A percentile compares a stretch with the other conserved stretches of the same genome.
Conservation (phyloP, 2,113 vertebrate species). For the Colinus virginianus region DNA sequence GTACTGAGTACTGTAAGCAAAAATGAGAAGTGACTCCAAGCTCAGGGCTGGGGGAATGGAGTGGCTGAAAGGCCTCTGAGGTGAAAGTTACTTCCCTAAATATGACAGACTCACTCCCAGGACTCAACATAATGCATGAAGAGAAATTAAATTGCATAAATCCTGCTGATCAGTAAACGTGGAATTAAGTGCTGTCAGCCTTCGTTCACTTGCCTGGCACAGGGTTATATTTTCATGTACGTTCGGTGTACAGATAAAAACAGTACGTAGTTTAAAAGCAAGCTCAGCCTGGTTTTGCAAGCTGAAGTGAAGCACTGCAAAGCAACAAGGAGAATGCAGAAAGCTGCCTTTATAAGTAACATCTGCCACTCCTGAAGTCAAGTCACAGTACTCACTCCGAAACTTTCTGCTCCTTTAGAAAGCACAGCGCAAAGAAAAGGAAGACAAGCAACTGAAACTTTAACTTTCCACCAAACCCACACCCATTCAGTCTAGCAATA, state of each 20-base stretch:
- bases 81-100: neutral
- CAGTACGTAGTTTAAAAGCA: neutral
- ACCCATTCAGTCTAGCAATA: neutral
- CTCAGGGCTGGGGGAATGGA: neutral
- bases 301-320: neutral
- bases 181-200: conserved; percentile 20
- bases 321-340: neutral
- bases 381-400: neutral
- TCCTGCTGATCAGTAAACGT: neutral
- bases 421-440: neutral
- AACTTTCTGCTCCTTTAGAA: neutral
- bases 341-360: neutral
- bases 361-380: neutral
- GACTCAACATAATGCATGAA: neutral
- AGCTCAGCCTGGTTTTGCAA: neutral
- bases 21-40: neutral
- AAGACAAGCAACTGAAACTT: neutral
- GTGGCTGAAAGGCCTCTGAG: neutral
- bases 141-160: neutral
- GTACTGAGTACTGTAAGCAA: neutral
- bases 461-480: neutral
- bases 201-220: conserved; percentile 3
- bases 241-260: neutral
- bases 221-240: neutral
- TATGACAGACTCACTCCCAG: neutral